Evolutionary conservation across 1,140 invertebrate species (phyloP).

Genomic region (Listronotus bonariensis): DNA sequence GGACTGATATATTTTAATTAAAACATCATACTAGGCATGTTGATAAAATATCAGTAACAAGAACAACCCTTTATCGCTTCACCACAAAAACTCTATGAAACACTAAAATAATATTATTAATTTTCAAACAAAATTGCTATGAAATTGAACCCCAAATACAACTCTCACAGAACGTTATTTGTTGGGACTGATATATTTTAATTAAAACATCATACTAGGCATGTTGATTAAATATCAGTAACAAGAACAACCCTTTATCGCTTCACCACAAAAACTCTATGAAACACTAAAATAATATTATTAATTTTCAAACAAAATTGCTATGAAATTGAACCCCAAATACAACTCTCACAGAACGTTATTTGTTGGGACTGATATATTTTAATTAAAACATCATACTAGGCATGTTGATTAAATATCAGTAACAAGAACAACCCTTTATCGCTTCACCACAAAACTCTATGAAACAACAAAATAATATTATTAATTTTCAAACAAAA

Average conservation of each 20-base stretch:
- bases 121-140: slow-evolving; percentile 5
- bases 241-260: too few species aligned
- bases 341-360: slow-evolving; percentile 29
- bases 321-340: not conserved
- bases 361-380: slow-evolving; percentile 37
- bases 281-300: slow-evolving; percentile 15
- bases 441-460: not conserved
- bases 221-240: too few species aligned
- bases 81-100: too few species aligned
- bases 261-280: not conserved
- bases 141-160: not conserved
- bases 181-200: slow-evolving; percentile 31
- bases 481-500: slow-evolving; percentile 12
- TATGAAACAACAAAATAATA: slow-evolving; percentile 13
- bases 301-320: slow-evolving; percentile 10
- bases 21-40: too few species aligned
- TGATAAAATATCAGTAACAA: too few species aligned
- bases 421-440: too few species aligned
- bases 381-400: too few species aligned
- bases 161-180: slow-evolving; percentile 37
- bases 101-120: slow-evolving; percentile 13
- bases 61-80: too few species aligned
- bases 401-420: too few species aligned
- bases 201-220: too few species aligned
- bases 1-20: too few species aligned